Percentiles rank a stretch among this genome's conserved stretches.
These are phyloP conservation scores for Cephus rjabovi DNA, from an alignment of 2,888 invertebrate species.

Conservation along the genomic window DNA sequence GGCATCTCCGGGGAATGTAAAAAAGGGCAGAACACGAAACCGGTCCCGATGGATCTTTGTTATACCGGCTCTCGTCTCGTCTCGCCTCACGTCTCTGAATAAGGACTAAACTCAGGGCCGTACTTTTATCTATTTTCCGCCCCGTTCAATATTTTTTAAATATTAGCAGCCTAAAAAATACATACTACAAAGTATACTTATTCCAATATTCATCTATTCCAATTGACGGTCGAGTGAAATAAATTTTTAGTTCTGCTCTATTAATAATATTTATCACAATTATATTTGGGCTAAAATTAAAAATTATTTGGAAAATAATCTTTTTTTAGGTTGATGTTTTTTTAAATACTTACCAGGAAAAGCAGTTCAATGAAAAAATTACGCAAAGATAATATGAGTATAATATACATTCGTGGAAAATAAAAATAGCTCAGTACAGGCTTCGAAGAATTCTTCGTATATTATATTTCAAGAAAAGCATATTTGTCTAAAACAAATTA, in stretches of 20 bases:
- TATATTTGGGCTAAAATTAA: background rate
- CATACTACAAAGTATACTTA: background rate
- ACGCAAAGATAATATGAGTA: background rate
- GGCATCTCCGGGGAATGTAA: conserved; percentile 58
- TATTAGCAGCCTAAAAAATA: background rate
- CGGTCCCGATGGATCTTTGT: conserved; percentile 65
- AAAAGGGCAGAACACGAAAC: conserved; percentile 61
- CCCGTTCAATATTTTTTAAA: background rate
- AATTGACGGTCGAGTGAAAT: background rate
- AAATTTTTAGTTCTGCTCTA: background rate
- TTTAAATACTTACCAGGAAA: background rate
- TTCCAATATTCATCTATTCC: background rate
- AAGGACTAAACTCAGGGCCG: conserved; percentile 44
- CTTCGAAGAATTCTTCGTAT: background rate
- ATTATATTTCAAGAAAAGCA: background rate
- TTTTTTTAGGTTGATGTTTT: background rate
- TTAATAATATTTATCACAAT: background rate
- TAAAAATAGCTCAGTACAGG: background rate
- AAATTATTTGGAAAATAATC: background rate
- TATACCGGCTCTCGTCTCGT: conserved; percentile 37
- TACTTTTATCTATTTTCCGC: conserved; percentile 16
- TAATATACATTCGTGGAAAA: too few relatives aligned
- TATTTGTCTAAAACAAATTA: background rate
- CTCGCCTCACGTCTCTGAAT: conserved; percentile 33
- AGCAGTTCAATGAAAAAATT: background rate